Base-by-base conservation (phyloP, 2,113 vertebrate genomes). In the Myocastor coypus region DNA sequence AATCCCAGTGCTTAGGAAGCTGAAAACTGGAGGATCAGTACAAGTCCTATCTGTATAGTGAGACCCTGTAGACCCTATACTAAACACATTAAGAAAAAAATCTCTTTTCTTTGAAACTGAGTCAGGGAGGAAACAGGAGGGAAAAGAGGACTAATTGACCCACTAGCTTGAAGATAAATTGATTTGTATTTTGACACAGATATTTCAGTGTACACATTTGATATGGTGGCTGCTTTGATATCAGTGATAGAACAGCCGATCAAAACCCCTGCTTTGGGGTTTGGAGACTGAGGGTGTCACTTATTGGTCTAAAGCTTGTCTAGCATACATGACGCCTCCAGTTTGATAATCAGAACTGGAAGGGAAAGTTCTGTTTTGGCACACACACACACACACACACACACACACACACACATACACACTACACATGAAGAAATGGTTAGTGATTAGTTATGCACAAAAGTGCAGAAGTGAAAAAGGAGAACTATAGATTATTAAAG, bases 381-480 rank as follows among this genome's bases (percentile, higher is more conserved):
- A 84, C 11, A 82, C 17, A 61, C 37, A 55, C 46, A 46, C 11
- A 82, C 17, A 61, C 37, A 55, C 22, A 84, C 11, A 82, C 17
- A 61, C 37, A 55, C 22, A 84, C 11, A 82, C 17, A 61, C 37
- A 55, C 22, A 84, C 11, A 82, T 13, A 55, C 37, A 55, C 66
- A 19, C 55, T 30, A 69, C 52, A 66, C 55, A 66, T 68, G 52
- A 75, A 90, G 50, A 17, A 83, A 57, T 42, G 87, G 24, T 73
- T 57, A 55, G 28, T 37, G 13, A 83, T 63, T 40, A 73, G 63
- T 61, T 61, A 61, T 50, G 28, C 28, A 12, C 4, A 16, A 83
- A 92, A 94, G 16, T 19, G 20, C 26, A 24, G 92, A 92, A 42
- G 30, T 64, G 86, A 69, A 13, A 95, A 89, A 89, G n/a, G 52